Evolutionary conservation across 2,113 vertebrate species (phyloP), one percentile per base, ranked within the genome.

Genomic region (Hippolais icterina): DNA sequence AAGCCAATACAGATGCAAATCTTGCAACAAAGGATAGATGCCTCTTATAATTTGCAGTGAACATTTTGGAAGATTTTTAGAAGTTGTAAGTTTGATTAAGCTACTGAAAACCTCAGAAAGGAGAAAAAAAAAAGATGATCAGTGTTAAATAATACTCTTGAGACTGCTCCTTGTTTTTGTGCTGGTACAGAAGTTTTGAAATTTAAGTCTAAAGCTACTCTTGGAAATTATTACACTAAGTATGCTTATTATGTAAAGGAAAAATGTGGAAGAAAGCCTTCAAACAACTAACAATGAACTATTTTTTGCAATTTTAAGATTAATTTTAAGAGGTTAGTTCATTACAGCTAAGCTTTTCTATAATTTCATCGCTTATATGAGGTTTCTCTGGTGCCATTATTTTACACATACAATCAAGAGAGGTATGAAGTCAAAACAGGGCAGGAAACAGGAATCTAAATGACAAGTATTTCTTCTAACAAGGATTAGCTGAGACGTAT

Each of bases 351-450:
- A 50, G 15, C 49, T 94, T 94, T 97, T 82, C 64, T 78, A 59
- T 31, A 77, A 89, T 87, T 63, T 84, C 42, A 74, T 25, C 29
- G 15, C 39, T 89, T 83, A 66, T 39, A 68, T 57, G 92, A 64
- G 11, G 10, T 52, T 93, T 90, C 95, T 65, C 82, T 83, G 54
- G 65, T 89, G 54, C 83, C 94, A 93, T 92, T 89, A 87, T 95
- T 92, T 92, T 94, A 83, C 54, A 72, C 50, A 33, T 42, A 87
- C 8, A 81, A 89, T 77, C 52, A 74, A 80, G 25, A 87, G 95
- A 95, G 77, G 81, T 18, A 44, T 91, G 54, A 92, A 80, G 49
- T 83, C 69, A 64, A 49, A 93, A 93, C 49, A 82, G 77, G 65
- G 92, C 52, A 83, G 25, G n/a, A 61, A 92, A 71, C 1, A 1